Conservation (phyloP, 2,113 vertebrate species). For the Nycticebus coucang region DNA sequence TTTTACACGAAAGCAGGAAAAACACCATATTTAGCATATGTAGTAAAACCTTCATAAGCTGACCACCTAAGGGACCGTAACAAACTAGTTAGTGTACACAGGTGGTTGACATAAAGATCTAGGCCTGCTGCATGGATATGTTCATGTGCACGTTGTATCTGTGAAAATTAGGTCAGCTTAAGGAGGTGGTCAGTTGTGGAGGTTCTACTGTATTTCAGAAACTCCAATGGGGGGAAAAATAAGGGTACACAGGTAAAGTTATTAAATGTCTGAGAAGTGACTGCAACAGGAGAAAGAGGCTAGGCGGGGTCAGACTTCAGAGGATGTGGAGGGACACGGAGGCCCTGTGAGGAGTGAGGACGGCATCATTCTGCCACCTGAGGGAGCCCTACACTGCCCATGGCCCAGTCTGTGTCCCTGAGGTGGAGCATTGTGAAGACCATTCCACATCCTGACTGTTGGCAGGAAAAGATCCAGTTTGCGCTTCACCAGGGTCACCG, state of each 20-base stretch:
- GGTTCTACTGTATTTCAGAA: background rate
- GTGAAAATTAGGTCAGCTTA: no score
- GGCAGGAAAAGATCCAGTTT: background rate
- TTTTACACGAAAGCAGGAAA: background rate
- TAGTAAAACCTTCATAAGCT: no score
- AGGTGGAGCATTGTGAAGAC: background rate
- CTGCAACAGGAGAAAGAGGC: background rate
- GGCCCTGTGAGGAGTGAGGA: no score
- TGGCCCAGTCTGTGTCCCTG: fast-evolving
- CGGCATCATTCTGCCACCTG: background rate
- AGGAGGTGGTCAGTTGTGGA: no score
- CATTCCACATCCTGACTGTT: background rate
- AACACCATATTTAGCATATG: background rate
- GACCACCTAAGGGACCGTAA: no score
- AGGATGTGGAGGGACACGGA: background rate
- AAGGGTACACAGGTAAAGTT: background rate
- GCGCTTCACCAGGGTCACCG: background rate
- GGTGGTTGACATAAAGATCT: no score
- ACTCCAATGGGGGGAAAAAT: background rate
- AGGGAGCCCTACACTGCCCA: background rate
- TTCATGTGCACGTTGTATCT: no score
- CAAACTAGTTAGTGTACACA: no score
- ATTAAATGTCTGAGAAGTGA: background rate
- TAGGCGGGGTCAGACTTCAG: background rate
- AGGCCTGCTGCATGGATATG: no score